A percentile compares a stretch with the other conserved stretches of the same genome.
phyloP scores from a whole-genome alignment of 92 coral and sea anemone species.

The Bergia puertoricense region DNA sequence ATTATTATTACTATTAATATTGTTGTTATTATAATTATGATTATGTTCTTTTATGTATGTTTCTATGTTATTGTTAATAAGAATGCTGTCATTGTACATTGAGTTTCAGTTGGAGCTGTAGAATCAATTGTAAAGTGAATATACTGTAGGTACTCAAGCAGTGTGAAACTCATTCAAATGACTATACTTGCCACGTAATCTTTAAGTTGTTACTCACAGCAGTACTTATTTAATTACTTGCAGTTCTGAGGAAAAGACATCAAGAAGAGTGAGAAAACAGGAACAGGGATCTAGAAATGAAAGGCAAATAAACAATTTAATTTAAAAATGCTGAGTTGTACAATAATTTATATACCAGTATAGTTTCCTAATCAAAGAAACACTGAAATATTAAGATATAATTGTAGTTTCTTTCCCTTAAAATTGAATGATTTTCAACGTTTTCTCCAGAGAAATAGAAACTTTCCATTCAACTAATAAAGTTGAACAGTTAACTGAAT shows the following conservation, averaged over 20 bases:
- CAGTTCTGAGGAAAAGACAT: slow-evolving; percentile 24
- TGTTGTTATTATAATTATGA: too few relatives aligned
- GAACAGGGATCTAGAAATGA: slow-evolving; percentile 14
- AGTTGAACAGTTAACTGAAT: neutral
- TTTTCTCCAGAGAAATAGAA: too few relatives aligned
- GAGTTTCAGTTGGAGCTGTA: neutral
- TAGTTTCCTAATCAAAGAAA: neutral
- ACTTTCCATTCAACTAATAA: neutral
- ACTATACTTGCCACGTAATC: neutral
- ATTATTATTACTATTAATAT: too few relatives aligned
- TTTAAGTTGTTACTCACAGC: slow-evolving; percentile 13
- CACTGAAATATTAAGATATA: neutral
- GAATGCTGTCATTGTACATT: too few relatives aligned
- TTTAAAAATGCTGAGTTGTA: neutral
- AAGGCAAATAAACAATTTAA: slow-evolving; percentile 1
- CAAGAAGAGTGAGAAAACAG: neutral
- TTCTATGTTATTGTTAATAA: too few relatives aligned
- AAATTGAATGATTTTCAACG: too few relatives aligned
- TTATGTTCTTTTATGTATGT: too few relatives aligned
- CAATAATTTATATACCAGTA: too few relatives aligned
- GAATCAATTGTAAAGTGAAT: neutral
- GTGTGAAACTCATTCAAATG: neutral
- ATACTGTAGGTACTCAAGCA: neutral
- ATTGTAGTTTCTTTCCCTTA: neutral
- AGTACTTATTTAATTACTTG: neutral